Base-by-base conservation (phyloP, 2,888 invertebrate genomes). In the Tiliacea citrago region DNA sequence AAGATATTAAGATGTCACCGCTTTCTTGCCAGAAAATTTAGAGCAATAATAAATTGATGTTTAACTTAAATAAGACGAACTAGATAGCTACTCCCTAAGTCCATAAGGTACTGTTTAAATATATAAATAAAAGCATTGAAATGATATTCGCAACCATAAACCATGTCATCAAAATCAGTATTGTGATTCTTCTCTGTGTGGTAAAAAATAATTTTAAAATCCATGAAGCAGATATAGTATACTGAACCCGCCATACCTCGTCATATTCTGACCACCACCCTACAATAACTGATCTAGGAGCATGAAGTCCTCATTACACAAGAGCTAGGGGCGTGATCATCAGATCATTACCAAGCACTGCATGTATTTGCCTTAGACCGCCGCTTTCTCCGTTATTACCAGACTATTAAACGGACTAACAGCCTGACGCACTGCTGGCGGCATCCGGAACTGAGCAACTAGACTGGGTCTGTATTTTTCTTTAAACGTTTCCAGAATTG, bases 351-450 rank as follows among this genome's bases (percentile, higher is more conserved):
- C 68, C 21, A 42, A 53, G 72, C n/a, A 35, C 60, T 66, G 60
- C n/a, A 63, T 65, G 57, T 66, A 55, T 83, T 79, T 57, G 72
- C 72, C 53, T 65, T 66, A 51, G 57, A 75, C 61, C 49, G 29
- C 65, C n/a, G 57, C 75, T 35, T 66, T 53, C 51, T 45, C 24
- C 6, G 35, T 51, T 47, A 80, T 80, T 69, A 80, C 55, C 49
- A 21, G 18, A 16, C 39, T 51, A 57, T 68, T 83, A 57, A 29
- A 63, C 24, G 49, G 18, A 10, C 77, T 45, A 35, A 69, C 66
- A 58, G 58, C 13, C 5, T 55, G 53, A 16, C 29, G 18, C n/a
- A 2, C 55, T 47, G 55, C 49, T 60, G 58, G 35, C 39, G 16
- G 42, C 21, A 18, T 24, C 57, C 13, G 12, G 13, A 21, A 58